Evolutionary conservation across 2,113 vertebrate genomes (phyloP).

Genomic region (Mustela lutreola): DNA sequence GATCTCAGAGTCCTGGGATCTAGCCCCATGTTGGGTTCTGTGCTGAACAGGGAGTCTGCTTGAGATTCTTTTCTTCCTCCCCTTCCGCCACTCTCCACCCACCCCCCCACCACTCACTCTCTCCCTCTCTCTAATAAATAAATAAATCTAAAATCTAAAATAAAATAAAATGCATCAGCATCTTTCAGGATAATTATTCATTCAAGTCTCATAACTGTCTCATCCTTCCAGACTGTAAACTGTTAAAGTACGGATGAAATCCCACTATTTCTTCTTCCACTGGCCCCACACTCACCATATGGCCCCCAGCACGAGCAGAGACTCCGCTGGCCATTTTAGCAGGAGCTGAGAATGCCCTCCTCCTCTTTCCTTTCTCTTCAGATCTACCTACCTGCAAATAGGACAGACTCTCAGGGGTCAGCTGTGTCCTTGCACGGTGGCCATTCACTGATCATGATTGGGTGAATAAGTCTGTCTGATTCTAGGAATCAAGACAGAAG

Average conservation of each 20-base stretch:
- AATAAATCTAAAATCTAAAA: neutral
- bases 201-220: neutral
- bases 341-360: neutral
- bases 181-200: neutral
- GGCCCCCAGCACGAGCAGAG: neutral
- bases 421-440: neutral
- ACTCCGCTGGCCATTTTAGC: neutral
- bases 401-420: neutral
- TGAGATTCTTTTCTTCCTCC: neutral
- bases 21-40: neutral
- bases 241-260: neutral
- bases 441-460: neutral
- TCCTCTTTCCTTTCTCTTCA: neutral
- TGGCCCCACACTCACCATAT: rapidly evolving
- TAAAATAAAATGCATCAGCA: neutral
- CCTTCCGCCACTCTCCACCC: neutral
- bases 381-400: neutral
- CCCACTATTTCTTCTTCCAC: neutral
- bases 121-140: neutral
- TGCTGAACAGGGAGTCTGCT: neutral
- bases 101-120: rapidly evolving
- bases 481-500: neutral
- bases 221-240: neutral
- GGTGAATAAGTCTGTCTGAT: neutral
- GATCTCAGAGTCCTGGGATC: neutral